phyloP scores from a whole-genome alignment of 2,113 vertebrate species.

The Narcine bancroftii region DNA sequence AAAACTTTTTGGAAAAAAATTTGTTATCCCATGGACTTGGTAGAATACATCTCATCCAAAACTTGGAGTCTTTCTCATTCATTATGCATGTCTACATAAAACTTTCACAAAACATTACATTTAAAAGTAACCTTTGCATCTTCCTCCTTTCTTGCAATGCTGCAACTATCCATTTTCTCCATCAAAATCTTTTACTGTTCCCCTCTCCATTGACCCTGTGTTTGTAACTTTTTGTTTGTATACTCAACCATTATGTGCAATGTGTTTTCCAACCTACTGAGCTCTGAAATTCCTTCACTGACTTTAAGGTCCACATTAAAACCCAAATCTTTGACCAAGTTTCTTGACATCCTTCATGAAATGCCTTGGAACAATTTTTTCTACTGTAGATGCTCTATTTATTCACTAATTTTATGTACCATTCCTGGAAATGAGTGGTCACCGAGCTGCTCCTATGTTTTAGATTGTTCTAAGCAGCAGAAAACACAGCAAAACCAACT shows the following conservation, averaged over 20 bases:
- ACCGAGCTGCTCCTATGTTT: neutral
- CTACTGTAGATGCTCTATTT: neutral
- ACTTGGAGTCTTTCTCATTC: neutral
- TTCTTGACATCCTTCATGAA: neutral
- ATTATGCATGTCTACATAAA: no score
- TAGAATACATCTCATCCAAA: neutral
- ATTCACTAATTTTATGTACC: neutral
- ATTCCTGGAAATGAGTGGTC: neutral
- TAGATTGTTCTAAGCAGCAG: no score
- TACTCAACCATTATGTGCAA: no score
- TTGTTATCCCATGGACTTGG: no score
- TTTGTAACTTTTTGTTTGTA: no score
- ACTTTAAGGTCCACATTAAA: neutral
- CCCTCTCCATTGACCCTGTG: no score
- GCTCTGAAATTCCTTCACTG: no score
- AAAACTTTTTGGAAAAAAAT: no score
- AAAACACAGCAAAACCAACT: no score
- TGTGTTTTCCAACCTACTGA: no score
- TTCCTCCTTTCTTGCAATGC: neutral
- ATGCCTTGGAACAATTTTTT: neutral
- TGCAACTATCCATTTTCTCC: no score
- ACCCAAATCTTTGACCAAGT: neutral
- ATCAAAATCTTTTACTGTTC: no score
- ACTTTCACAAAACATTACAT: neutral
- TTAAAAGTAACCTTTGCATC: neutral